A percentile compares a stretch with the other conserved stretches of the same genome.
These are phyloP conservation scores for Lapara coniferarum DNA, from an alignment of 2,888 invertebrate genomes.

Conservation along the genomic window DNA sequence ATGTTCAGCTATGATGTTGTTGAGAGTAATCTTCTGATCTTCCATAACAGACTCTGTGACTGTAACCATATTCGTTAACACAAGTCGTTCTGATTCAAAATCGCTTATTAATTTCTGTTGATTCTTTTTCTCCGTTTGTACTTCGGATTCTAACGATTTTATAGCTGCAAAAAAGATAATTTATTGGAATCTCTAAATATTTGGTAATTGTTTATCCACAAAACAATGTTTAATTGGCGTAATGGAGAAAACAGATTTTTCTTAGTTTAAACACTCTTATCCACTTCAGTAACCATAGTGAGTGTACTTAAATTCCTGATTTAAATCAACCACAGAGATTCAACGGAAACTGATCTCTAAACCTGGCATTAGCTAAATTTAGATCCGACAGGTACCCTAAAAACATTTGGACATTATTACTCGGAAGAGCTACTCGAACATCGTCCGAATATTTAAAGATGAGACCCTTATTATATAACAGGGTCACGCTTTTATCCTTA, in stretches of 20 bases:
- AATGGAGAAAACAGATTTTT: no score
- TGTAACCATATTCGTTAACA: constrained; percentile 65
- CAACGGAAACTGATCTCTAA: not conserved
- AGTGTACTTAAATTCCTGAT: not conserved
- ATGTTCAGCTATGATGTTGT: constrained; percentile 52
- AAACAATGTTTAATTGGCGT: no score
- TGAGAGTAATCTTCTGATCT: constrained; percentile 57
- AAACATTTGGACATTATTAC: not conserved
- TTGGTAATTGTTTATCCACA: not conserved
- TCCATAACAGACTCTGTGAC: constrained; percentile 70
- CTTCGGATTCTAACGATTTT: constrained; percentile 54
- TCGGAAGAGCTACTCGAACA: no score
- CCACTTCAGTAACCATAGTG: not conserved
- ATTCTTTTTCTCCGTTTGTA: constrained; percentile 53
- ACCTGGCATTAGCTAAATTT: not conserved
- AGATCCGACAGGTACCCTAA: not conserved
- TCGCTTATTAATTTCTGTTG: constrained; percentile 59
- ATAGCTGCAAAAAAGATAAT: constrained; percentile 47
- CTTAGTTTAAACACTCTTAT: no score
- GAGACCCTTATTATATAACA: no score
- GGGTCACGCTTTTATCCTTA: no score
- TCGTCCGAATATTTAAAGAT: no score
- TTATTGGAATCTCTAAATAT: constrained; percentile 7
- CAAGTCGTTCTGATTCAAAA: constrained; percentile 63
- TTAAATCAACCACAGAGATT: constrained; percentile 2